Base-by-base conservation (phyloP, 2,888 invertebrate species). In the Eubasilissa splendida region DNA sequence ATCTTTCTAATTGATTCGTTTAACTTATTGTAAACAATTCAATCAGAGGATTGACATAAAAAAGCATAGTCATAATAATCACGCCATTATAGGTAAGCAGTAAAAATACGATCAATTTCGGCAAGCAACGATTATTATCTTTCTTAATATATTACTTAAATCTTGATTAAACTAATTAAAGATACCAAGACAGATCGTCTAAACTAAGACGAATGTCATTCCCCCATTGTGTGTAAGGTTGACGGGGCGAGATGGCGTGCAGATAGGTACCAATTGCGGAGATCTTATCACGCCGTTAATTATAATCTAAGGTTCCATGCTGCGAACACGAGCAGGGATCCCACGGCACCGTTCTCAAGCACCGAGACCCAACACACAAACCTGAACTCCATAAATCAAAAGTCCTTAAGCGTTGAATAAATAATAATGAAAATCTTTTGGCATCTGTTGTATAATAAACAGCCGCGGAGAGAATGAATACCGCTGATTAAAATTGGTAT, bases 201-300 rank as follows among this genome's bases (percentile, higher is more conserved):
- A 50, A 68, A 68, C 33, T n/a, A 66, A 68, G 68, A 68, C 50
- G n/a, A n/a, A 52, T 68, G 52, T 31, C 22, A 31, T 11, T 31
- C 11, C 14, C n/a, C 58, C 58, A 58, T 58, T 58, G 58, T 58
- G 58, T n/a, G 58, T n/a, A 42, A 42, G 42, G 42, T 42, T 42
- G 42, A 7, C 42, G 42, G 42, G 42, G 42, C 0, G 12, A 58
- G 68, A 68, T 68, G 42, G 68, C 68, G 68, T 68, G 68, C 68
- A 50, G 68, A 68, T 68, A 50, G 9, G 8, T n/a, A n/a, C 58
- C 68, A 52, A 50, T 14, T 50, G 42, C 52, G n/a, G 42, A 7
- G 68, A 68, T 68, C 68, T 68, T 68, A 68, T 68, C 68, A 52
- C 14, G n/a, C 68, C 52, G 50, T 68, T 68, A 50, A 50, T 68